phyloP scores from a whole-genome alignment of 2,113 vertebrate species.

The Arothron firmamentum region DNA sequence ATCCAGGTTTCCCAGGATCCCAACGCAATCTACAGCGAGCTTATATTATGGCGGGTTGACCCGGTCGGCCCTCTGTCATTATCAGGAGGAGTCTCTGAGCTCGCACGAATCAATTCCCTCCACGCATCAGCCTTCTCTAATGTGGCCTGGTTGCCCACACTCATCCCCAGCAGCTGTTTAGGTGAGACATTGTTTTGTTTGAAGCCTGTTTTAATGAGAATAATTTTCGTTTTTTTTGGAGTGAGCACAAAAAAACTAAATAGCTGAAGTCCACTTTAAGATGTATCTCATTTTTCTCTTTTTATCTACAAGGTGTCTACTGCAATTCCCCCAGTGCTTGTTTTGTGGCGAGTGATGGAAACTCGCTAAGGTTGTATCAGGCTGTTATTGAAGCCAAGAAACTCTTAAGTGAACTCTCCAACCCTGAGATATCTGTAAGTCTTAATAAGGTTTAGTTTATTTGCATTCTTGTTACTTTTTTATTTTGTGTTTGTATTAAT shows the following conservation, averaged over 20 bases:
- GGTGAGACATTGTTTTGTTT: slow-evolving; percentile 74
- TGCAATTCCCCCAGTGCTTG: slow-evolving; percentile 98
- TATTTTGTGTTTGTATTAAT: neutral
- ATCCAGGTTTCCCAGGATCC: slow-evolving; percentile 81
- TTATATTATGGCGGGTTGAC: slow-evolving; percentile 97
- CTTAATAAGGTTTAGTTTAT: neutral
- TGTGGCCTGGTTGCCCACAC: slow-evolving; percentile 93
- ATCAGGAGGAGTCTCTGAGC: slow-evolving; percentile 95
- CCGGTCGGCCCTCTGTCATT: slow-evolving; percentile 95
- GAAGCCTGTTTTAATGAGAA: neutral
- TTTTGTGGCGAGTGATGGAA: slow-evolving; percentile 95
- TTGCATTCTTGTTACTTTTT: neutral
- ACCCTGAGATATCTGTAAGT: slow-evolving; percentile 95
- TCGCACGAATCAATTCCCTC: slow-evolving; percentile 96
- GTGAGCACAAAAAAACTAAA: neutral
- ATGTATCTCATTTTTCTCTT: too few species aligned
- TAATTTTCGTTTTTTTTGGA: neutral
- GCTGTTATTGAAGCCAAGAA: slow-evolving; percentile 97
- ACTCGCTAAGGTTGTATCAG: slow-evolving; percentile 91
- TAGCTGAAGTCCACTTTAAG: neutral
- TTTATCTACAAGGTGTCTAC: slow-evolving; percentile 79
- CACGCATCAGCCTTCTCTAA: slow-evolving; percentile 95
- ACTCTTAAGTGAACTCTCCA: slow-evolving; percentile 91
- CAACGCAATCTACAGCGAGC: slow-evolving; percentile 91
- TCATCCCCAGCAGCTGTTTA: slow-evolving; percentile 95